phyloP scores from a whole-genome alignment of 1,140 invertebrate genomes.

The Leptopilina clavipes region DNA sequence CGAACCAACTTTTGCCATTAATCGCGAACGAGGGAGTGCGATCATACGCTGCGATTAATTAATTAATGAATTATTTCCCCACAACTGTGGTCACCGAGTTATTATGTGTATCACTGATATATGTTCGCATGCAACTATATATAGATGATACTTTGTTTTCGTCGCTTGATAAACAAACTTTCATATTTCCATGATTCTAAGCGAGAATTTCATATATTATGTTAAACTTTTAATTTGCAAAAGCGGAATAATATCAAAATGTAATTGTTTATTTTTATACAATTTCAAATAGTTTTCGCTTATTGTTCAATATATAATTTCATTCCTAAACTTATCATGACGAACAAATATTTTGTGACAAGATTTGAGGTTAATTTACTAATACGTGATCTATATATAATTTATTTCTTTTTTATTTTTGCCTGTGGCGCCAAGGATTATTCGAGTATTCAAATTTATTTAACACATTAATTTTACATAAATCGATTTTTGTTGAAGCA shows the following conservation, averaged over 20 bases:
- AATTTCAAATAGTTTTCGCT: no score
- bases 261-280: neutral
- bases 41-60: conserved; percentile 54
- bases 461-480: no score
- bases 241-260: neutral
- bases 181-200: neutral
- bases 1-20: conserved; percentile 58
- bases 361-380: no score
- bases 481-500: no score
- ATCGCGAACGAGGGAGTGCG: conserved; percentile 51
- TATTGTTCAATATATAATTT: no score
- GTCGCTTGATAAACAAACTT: conserved; percentile 22
- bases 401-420: no score
- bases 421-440: no score
- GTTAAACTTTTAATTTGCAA: neutral
- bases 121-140: neutral
- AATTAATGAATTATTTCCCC: conserved; percentile 53
- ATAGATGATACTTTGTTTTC: conserved; percentile 8
- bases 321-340: no score
- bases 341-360: no score
- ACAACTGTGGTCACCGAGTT: conserved; percentile 11
- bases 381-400: no score
- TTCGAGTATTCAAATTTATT: no score
- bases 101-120: conserved; percentile 2
- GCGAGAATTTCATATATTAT: neutral